These are phyloP conservation scores for Eupsittula cactorum DNA, from an alignment of 2,113 vertebrate genomes.

Conservation along the genomic window DNA sequence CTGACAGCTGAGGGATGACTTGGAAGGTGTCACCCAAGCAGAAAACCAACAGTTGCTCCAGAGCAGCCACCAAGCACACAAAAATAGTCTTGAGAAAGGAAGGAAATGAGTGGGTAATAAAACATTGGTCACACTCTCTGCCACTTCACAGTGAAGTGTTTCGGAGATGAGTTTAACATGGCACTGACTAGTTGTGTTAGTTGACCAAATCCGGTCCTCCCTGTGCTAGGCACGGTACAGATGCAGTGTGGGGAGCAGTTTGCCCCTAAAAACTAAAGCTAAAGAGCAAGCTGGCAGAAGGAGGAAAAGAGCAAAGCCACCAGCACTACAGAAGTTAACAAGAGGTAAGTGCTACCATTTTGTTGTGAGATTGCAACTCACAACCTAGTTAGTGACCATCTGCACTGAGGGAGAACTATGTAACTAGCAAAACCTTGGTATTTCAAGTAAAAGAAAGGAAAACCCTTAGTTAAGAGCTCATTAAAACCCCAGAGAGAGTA, in stretches of 20 bases:
- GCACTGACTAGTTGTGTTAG: not conserved
- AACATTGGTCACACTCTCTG: not conserved
- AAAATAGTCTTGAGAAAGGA: not conserved
- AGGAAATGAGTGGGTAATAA: not conserved
- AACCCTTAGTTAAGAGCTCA: not conserved
- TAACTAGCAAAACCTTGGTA: rapidly evolving
- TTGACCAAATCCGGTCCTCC: not conserved
- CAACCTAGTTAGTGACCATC: not conserved
- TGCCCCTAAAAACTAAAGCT: not conserved
- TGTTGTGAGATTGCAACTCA: not conserved
- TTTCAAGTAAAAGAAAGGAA: not conserved
- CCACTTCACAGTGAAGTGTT: not conserved
- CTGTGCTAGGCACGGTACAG: not conserved
- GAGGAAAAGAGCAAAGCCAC: not conserved
- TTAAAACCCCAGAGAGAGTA: rapidly evolving
- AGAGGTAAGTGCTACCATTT: too few relatives aligned
- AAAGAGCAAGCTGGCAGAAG: not conserved
- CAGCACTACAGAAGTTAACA: not conserved
- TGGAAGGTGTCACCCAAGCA: not conserved
- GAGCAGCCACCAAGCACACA: not conserved
- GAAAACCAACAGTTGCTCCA: not conserved
- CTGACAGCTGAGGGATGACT: not conserved
- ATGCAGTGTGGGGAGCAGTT: rapidly evolving
- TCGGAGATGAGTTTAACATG: not conserved
- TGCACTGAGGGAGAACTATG: not conserved